Conservation (phyloP, 2,888 invertebrate genomes). For the Kuschelorhynchus macadamiae region DNA sequence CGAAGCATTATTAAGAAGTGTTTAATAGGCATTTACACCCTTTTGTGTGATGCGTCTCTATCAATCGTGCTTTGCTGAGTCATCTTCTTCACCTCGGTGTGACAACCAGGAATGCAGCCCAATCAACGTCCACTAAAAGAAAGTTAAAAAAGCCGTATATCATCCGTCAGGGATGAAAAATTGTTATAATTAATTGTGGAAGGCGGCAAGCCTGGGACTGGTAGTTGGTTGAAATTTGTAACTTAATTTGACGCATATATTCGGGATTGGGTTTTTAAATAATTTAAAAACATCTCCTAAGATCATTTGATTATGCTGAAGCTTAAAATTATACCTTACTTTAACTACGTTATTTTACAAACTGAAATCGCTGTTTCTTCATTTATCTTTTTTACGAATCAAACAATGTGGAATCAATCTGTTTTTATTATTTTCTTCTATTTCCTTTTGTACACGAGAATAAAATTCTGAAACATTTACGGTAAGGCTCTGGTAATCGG, state of each 20-base stretch:
- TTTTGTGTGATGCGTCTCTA: constrained; percentile 66
- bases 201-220: constrained; percentile 28
- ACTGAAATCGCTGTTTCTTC: too few relatives aligned
- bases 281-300: neutral
- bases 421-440: neutral
- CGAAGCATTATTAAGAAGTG: constrained; percentile 55
- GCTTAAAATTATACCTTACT: too few relatives aligned
- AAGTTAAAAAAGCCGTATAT: constrained; percentile 31
- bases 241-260: constrained; percentile 39
- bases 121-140: constrained; percentile 46
- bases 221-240: constrained; percentile 44
- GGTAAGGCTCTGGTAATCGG: too few relatives aligned
- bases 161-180: constrained; percentile 50
- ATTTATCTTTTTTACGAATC: too few relatives aligned
- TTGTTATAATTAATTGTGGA: constrained; percentile 50
- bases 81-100: constrained; percentile 56
- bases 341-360: too few relatives aligned
- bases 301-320: too few relatives aligned
- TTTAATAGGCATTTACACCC: constrained; percentile 67
- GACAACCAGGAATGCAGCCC: constrained; percentile 49
- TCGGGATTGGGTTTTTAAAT: neutral
- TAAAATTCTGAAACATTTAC: too few relatives aligned
- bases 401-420: too few relatives aligned
- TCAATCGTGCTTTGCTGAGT: constrained; percentile 61
- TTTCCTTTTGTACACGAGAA: neutral